Evolutionary conservation across 64 coral and sea anemone genomes (phyloP).

Genomic region (Stichodactyla mertensii): DNA sequence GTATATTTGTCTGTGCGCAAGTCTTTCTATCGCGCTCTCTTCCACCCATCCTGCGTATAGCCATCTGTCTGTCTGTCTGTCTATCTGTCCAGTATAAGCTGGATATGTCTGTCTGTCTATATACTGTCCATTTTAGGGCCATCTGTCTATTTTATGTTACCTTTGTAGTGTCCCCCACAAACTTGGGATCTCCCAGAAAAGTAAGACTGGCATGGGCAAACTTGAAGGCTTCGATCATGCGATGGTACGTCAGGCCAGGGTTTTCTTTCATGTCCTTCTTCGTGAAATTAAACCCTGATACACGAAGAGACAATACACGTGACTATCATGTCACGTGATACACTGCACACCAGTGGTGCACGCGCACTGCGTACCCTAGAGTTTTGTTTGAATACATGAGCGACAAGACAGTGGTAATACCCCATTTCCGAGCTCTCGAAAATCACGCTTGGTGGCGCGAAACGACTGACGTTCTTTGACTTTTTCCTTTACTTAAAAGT

Average conservation of each 20-base stretch:
- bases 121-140: no score
- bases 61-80: background rate
- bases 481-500: no score
- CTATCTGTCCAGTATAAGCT: background rate
- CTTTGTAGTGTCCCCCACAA: constrained; percentile 8
- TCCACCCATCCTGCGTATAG: no score
- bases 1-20: no score
- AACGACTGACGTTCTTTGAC: no score
- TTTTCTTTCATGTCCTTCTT: constrained; percentile 36
- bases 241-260: constrained; percentile 58
- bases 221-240: constrained; percentile 81
- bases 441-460: no score
- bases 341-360: no score
- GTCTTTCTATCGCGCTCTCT: no score
- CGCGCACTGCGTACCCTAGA: no score
- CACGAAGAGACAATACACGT: background rate
- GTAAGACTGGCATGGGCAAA: constrained; percentile 68
- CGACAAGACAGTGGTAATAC: no score
- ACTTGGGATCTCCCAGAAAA: constrained; percentile 62
- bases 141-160: background rate
- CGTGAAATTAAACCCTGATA: constrained; percentile 48
- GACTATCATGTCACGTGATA: background rate
- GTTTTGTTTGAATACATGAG: no score
- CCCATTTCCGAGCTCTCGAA: no score
- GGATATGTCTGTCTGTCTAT: background rate